These are phyloP conservation scores for Meleagris gallopavo DNA, from an alignment of 2,113 vertebrate genomes.

Conservation along the genomic window DNA sequence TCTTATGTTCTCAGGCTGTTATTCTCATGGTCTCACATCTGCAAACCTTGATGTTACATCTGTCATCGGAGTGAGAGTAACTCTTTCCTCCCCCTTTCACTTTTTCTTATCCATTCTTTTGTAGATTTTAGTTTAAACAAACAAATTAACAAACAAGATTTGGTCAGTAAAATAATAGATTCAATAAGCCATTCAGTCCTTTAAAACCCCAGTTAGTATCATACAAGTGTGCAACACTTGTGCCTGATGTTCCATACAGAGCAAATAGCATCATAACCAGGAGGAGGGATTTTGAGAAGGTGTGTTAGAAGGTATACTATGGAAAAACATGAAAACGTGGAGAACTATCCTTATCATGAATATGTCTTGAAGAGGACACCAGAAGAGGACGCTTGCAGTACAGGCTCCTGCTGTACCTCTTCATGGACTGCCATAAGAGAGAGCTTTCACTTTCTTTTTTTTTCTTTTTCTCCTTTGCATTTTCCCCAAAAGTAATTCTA, in stretches of 20 bases:
- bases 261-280: neutral
- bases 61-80: neutral
- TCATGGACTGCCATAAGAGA: neutral
- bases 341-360: neutral
- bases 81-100: neutral
- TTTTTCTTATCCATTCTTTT: neutral
- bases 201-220: neutral
- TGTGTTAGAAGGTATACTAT: too few relatives aligned
- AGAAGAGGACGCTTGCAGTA: neutral
- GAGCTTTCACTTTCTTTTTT: neutral
- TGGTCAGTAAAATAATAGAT: too few relatives aligned
- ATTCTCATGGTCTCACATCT: accelerated
- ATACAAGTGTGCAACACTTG: too few relatives aligned
- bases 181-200: neutral
- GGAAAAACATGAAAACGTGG: neutral
- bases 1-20: neutral
- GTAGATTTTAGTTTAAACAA: neutral
- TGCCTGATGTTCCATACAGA: neutral
- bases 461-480: neutral
- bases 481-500: neutral
- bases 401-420: neutral
- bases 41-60: neutral
- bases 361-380: neutral
- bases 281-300: neutral
- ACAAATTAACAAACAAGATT: neutral